Percentiles rank a stretch among this genome's conserved stretches.
Evolutionary conservation across 2,113 vertebrate genomes (phyloP).

Genomic region (Anas platyrhynchos): DNA sequence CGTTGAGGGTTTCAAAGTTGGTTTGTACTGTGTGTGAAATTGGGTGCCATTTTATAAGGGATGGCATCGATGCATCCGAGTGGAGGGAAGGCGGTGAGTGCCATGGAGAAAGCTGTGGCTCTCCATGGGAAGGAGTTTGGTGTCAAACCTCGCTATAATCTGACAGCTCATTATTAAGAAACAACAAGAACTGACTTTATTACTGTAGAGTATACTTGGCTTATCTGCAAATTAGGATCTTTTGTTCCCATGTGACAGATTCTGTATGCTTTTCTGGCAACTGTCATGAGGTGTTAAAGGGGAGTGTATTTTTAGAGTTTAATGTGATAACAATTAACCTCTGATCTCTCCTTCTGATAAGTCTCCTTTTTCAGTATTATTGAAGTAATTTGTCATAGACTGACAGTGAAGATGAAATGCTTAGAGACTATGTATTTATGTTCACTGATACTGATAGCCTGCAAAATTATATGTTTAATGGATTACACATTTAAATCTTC

Average conservation of each 20-base stretch:
- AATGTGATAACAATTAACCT: slow-evolving; percentile 76
- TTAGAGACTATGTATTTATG: not conserved
- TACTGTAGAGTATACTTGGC: slow-evolving; percentile 39
- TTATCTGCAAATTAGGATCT: slow-evolving; percentile 75
- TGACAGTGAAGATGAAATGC: slow-evolving; percentile 17
- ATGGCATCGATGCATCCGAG: not conserved
- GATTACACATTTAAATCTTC: not conserved
- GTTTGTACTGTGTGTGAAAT: not conserved
- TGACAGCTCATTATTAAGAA: slow-evolving; percentile 79
- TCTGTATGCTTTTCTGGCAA: slow-evolving; percentile 63
- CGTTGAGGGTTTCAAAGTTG: slow-evolving; percentile 34
- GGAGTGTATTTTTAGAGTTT: slow-evolving; percentile 56
- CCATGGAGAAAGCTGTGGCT: not conserved
- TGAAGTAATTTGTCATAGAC: slow-evolving; percentile 62
- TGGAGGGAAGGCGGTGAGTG: not conserved
- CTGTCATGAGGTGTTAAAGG: slow-evolving; percentile 59
- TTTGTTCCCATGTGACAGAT: slow-evolving; percentile 75
- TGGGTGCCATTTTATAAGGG: not conserved
- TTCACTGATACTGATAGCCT: not conserved
- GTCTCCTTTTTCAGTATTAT: slow-evolving; percentile 51
- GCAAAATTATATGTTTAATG: not conserved
- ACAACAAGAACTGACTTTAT: slow-evolving; percentile 72
- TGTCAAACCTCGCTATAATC: slow-evolving; percentile 65
- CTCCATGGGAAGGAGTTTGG: slow-evolving; percentile 20
- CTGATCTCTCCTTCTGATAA: slow-evolving; percentile 38